These are phyloP conservation scores for Halichoerus grypus DNA, from an alignment of 2,113 vertebrate species.

Conservation along the genomic window DNA sequence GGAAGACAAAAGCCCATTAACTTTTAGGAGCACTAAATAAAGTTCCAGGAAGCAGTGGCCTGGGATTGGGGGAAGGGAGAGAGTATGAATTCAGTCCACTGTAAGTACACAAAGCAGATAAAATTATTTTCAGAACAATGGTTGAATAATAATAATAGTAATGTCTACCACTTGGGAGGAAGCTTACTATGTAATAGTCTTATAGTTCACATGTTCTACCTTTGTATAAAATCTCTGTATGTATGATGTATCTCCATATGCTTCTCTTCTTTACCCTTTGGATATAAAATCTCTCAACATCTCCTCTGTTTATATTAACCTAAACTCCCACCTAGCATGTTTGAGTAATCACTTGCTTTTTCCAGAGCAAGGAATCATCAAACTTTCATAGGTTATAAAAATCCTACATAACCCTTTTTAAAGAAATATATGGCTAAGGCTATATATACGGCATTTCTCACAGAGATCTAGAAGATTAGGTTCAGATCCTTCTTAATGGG, in stretches of 20 bases:
- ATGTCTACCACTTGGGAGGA: background rate
- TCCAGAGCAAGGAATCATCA: constrained; percentile 15
- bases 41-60: constrained; percentile 28
- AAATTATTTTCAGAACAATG: constrained; percentile 31
- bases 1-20: background rate
- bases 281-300: constrained; percentile 24
- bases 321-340: background rate
- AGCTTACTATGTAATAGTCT: background rate
- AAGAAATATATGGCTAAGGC: background rate
- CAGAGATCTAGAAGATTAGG: background rate
- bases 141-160: background rate
- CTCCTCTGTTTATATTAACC: constrained; percentile 56
- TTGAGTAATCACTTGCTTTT: constrained; percentile 57
- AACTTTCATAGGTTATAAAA: constrained; percentile 60
- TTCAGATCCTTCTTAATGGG: background rate
- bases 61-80: background rate
- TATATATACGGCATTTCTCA: background rate
- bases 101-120: constrained; percentile 13
- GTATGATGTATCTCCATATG: background rate
- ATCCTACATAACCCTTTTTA: background rate
- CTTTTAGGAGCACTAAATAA: constrained; percentile 32
- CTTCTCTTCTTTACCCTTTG: constrained; percentile 19
- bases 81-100: background rate
- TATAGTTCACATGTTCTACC: background rate
- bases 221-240: background rate